phyloP scores from a whole-genome alignment of 2,888 invertebrate genomes.

The Limnephilus rhombicus region DNA sequence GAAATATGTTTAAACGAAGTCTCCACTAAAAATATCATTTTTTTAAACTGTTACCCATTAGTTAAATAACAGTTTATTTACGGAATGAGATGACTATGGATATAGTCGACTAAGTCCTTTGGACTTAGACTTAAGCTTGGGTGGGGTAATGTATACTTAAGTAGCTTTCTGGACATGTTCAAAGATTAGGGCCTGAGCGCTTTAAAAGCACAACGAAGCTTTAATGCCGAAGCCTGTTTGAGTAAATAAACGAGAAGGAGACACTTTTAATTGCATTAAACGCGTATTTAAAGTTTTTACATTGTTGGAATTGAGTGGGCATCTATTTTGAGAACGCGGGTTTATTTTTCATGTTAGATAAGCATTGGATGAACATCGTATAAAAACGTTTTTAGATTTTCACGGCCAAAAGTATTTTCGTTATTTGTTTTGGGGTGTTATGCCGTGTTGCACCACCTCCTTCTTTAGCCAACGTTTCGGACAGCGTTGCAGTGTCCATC shows the following conservation, averaged over 20 bases:
- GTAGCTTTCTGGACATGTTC: slow-evolving; percentile 23
- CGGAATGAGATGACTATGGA: not conserved
- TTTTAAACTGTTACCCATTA: too few species aligned
- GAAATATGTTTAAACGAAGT: not conserved
- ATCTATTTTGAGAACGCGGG: not conserved
- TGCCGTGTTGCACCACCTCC: too few species aligned
- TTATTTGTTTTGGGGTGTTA: too few species aligned
- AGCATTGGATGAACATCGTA: not conserved
- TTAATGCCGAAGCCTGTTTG: slow-evolving; percentile 14
- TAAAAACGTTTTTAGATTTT: not conserved
- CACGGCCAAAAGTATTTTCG: too few species aligned
- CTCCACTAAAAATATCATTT: too few species aligned
- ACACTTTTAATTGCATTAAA: not conserved
- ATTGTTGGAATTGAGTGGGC: not conserved
- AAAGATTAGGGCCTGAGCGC: slow-evolving; percentile 2
- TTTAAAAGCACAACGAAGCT: slow-evolving; percentile 20
- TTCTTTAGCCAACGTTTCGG: too few species aligned
- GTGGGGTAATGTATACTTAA: slow-evolving; percentile 29
- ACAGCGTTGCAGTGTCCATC: too few species aligned
- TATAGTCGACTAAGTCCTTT: not conserved
- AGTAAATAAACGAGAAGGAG: not conserved
- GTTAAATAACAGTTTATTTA: not conserved
- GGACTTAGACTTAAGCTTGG: not conserved
- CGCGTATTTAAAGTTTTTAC: not conserved
- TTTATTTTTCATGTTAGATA: not conserved